A percentile compares a stretch with the other conserved stretches of the same genome.
Evolutionary conservation across 1,140 invertebrate species (phyloP).

Genomic region (Pentalonia nigronervosa): DNA sequence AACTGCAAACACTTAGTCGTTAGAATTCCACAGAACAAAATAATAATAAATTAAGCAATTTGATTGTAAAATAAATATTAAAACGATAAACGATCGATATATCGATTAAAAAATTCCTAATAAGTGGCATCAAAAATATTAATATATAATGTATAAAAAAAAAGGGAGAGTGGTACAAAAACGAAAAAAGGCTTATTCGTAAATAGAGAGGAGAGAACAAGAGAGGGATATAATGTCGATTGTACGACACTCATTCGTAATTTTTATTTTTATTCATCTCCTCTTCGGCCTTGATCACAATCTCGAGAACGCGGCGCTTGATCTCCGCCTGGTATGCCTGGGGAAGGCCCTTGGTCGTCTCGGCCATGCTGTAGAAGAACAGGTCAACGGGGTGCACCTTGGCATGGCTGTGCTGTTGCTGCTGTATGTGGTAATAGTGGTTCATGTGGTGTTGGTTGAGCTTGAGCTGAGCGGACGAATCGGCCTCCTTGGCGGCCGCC

Average conservation of each 20-base stretch:
- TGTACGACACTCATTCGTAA: neutral
- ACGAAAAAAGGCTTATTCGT: neutral
- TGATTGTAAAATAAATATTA: neutral
- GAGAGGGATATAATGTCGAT: neutral
- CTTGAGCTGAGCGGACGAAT: constrained; percentile 41
- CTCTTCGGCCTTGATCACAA: constrained; percentile 53
- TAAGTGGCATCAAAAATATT: neutral
- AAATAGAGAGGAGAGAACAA: neutral
- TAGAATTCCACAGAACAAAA: neutral
- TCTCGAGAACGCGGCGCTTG: constrained; percentile 36
- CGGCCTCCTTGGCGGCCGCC: constrained; percentile 43
- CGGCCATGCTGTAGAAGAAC: constrained; percentile 54
- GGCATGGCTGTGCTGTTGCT: constrained; percentile 13
- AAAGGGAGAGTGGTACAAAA: neutral
- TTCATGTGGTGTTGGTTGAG: constrained; percentile 54
- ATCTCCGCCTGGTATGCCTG: constrained; percentile 22
- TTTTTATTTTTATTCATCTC: constrained; percentile 43
- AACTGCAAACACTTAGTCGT: neutral
- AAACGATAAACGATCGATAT: neutral
- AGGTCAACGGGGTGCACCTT: constrained; percentile 38
- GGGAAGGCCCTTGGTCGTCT: constrained; percentile 34
- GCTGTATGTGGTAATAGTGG: constrained; percentile 41
- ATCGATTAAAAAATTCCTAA: neutral
- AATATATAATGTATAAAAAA: neutral
- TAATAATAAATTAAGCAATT: constrained; percentile 11